Conservation (phyloP, 2,113 vertebrate species). For the Mustelus asterias region DNA sequence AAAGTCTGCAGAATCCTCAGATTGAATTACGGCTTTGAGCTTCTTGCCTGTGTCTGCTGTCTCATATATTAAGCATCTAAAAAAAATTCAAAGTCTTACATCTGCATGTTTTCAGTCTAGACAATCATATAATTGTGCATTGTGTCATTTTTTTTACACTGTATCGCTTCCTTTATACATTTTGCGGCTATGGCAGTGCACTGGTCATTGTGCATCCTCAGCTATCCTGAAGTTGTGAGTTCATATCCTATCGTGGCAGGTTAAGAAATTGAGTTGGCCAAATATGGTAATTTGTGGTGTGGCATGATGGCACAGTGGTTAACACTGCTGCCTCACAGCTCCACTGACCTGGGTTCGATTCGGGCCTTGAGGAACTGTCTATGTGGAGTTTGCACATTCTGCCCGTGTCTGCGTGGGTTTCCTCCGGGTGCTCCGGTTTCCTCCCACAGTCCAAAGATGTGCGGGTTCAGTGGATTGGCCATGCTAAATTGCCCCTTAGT, state of each 20-base stretch:
- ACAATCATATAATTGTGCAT: not conserved
- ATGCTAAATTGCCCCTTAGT: too few species aligned
- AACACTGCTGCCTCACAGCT: too few species aligned
- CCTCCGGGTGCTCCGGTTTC: too few species aligned
- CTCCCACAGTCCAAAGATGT: too few species aligned
- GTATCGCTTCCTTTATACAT: not conserved
- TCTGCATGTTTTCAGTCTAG: not conserved
- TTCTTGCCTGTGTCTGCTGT: constrained; percentile 2
- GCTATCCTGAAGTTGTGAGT: not conserved
- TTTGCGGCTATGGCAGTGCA: not conserved
- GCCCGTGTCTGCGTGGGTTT: too few species aligned
- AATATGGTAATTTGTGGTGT: not conserved
- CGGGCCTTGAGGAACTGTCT: too few species aligned
- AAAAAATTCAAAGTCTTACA: not conserved
- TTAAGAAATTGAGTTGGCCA: not conserved
- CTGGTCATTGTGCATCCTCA: not conserved
- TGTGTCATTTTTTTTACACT: not conserved
- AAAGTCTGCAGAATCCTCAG: not conserved
- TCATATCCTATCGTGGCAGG: not conserved
- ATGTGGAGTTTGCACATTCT: too few species aligned
- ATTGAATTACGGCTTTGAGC: not conserved
- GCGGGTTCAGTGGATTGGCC: too few species aligned
- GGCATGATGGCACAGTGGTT: too few species aligned
- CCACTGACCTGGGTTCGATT: too few species aligned
- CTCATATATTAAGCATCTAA: not conserved